Evolutionary conservation across 2,888 invertebrate genomes (phyloP), one percentile per base, ranked within the genome.

Genomic region (Quadriops clusia): DNA sequence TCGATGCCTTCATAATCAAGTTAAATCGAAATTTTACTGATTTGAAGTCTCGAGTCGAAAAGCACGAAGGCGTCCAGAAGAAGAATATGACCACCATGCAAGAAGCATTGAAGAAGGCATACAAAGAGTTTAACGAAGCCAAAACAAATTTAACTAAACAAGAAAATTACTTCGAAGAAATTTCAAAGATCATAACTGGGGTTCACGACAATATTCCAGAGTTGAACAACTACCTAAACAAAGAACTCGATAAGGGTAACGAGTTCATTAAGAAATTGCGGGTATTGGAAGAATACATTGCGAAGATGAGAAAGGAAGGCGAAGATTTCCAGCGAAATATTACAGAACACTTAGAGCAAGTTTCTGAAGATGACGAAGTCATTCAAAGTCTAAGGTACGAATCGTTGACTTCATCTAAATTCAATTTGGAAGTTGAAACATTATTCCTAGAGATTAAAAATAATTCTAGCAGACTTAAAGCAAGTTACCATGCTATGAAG

Each of bases 91-190:
- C n/a, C n/a, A n/a, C n/a, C n/a, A n/a, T n/a, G n/a, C n/a, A n/a
- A n/a, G n/a, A n/a, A n/a, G n/a, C n/a, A n/a, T n/a, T n/a, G n/a
- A n/a, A n/a, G n/a, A n/a, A n/a, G n/a, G 16, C 10, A 3, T 10
- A 20, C 6, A 21, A 28, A 28, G 47, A n/a, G n/a, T n/a, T n/a
- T n/a, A n/a, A n/a, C n/a, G n/a, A n/a, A n/a, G n/a, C n/a, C n/a
- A 57, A 63, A 41, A 46, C 53, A 12, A 59, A 62, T 16, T 40
- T 68, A 4, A 56, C 63, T 35, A 53, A 56, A 3, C 63, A 67
- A 45, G 56, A 62, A 42, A 47, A 50, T 28, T 58, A 65, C 39
- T 59, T 63, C 44, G 58, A 63, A 6, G 56, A 51, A 2, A 68
- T 69, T 45, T 49, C 69, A 33, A 66, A 2, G 45, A 39, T 13